Conservation (phyloP, 2,888 invertebrate genomes). For the Ophioninae sp. region DNA sequence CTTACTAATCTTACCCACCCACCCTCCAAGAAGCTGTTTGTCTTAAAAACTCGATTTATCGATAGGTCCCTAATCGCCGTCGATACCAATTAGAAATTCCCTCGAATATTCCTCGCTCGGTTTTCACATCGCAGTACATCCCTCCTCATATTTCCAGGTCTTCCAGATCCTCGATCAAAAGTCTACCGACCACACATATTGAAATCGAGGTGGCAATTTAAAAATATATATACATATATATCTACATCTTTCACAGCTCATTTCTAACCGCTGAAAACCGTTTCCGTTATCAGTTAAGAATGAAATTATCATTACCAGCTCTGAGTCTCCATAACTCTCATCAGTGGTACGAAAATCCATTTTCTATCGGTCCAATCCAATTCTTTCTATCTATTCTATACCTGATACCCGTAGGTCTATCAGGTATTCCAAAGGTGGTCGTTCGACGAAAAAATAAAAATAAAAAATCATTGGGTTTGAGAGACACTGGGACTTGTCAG, state of each 20-base stretch:
- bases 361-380: no score
- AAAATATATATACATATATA: no score
- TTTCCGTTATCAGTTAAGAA: no score
- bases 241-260: no score
- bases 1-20: not conserved
- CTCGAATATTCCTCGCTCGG: not conserved
- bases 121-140: not conserved
- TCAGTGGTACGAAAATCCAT: no score
- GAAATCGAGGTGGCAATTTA: no score
- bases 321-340: no score
- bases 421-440: not conserved
- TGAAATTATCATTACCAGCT: no score
- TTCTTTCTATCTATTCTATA: no score
- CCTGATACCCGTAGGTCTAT: no score
- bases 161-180: not conserved
- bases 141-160: not conserved
- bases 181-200: no score
- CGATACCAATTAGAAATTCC: slow-evolving; percentile 2
- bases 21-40: slow-evolving; percentile 7
- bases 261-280: no score
- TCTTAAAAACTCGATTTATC: slow-evolving; percentile 18
- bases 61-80: slow-evolving; percentile 13
- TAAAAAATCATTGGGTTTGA: slow-evolving; percentile 66
- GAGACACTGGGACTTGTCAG: slow-evolving; percentile 71
- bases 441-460: not conserved